Evolutionary conservation across 2,888 invertebrate species (phyloP), one percentile per base, ranked within the genome.

Genomic region (Leptinotarsa rubiginosa): DNA sequence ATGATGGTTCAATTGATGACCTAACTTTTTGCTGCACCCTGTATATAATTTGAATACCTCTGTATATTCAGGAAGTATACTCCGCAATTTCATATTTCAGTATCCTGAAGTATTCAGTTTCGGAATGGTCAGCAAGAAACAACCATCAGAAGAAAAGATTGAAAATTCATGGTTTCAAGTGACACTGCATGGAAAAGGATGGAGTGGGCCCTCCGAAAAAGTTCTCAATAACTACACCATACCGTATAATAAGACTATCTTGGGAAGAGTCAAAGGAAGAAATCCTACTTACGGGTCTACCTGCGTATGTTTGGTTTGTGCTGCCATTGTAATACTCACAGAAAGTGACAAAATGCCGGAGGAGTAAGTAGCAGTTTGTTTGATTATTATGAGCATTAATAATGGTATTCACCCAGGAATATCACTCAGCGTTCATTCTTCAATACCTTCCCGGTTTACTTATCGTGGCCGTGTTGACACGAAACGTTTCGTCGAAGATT

Each of bases 231-330:
- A 90, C 70, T 91, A 91, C 81, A 83, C 87, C 3, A 89, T 89
- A 16, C 88, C 90, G 18, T 75, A 77, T 0, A 90, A 92, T 70
- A 93, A 93, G 84, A 90, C 88, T 66, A 86, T 95, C 59, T 89
- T 91, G 54, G 93, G 91, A 0, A 91, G 90, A 89, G 94, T 96
- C 16, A 86, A 89, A 20, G 93, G 92, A 0, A 84, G 78, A 72
- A 94, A 96, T 88, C 93, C 94, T 2, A 97, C 94, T 18, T 98
- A 98, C 89, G 94, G 95, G 2, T 91, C 93, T 12, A 97, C 97
- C 0, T 93, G 94, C 73, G 91, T 91, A 5, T 91, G 92, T 62
- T 85, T 96, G 75, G 89, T 97, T 5, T 89, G 93, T 75, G 89
- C 94, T 65, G 98, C 95, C 0, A 83, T 95, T 73, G 93, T 92